Percentiles rank a stretch among this genome's conserved stretches.
Evolutionary conservation across 2,113 vertebrate genomes (phyloP).

Genomic region (Phodopus roborovskii): DNA sequence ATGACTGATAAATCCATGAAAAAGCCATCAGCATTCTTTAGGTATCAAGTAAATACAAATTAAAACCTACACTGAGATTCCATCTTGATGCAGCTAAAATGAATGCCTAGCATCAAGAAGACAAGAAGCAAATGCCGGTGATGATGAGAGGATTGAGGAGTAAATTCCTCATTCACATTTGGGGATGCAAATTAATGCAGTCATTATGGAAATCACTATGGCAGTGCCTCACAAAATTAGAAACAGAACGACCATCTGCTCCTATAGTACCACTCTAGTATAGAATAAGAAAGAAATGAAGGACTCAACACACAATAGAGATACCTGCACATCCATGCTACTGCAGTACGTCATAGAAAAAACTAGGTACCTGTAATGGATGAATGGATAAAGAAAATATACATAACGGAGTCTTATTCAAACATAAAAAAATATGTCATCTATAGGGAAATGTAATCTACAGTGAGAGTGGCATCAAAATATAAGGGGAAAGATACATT

Average conservation of each 20-base stretch:
- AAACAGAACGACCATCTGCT: background rate
- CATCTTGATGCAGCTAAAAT: background rate
- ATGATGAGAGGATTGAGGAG: no score
- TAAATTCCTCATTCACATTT: background rate
- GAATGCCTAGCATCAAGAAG: background rate
- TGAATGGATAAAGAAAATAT: background rate
- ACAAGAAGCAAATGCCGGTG: background rate
- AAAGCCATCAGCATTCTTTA: background rate
- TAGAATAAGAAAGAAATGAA: background rate
- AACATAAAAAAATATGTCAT: background rate
- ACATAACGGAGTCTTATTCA: background rate
- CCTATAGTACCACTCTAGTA: no score
- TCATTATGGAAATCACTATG: background rate
- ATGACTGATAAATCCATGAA: background rate
- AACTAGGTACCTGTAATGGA: background rate
- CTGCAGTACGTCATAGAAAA: background rate
- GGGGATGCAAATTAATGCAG: background rate
- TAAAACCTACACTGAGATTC: background rate
- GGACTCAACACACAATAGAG: background rate
- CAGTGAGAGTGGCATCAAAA: background rate
- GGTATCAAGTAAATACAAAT: background rate
- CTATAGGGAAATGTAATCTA: background rate
- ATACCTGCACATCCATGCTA: background rate
- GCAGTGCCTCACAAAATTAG: background rate
- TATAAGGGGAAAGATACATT: background rate